These are phyloP conservation scores for Carcinoscorpius rotundicauda DNA, from an alignment of 1,140 invertebrate genomes.

Conservation along the genomic window DNA sequence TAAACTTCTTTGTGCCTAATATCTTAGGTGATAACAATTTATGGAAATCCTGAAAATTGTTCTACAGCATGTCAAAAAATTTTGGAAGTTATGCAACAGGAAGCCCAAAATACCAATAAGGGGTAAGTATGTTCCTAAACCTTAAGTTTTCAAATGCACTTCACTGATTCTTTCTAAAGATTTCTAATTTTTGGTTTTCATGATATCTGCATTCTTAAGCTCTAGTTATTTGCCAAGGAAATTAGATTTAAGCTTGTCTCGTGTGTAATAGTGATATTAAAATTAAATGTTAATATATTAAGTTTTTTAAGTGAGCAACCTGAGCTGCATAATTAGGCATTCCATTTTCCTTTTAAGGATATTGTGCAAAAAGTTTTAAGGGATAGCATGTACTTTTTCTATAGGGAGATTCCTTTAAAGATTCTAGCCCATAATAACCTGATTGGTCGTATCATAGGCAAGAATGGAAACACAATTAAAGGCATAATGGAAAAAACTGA, in stretches of 20 bases:
- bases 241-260: too few species aligned
- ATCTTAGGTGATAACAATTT: constrained; percentile 77
- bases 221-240: too few species aligned
- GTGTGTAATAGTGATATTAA: too few species aligned
- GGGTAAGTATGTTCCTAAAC: constrained; percentile 45
- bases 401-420: constrained; percentile 82
- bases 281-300: too few species aligned
- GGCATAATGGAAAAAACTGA: constrained; percentile 96
- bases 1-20: too few species aligned
- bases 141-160: too few species aligned
- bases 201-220: too few species aligned
- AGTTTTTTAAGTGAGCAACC: too few species aligned
- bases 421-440: constrained; percentile 94
- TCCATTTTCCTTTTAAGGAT: too few species aligned
- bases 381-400: constrained; percentile 23
- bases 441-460: constrained; percentile 94
- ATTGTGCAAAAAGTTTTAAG: background rate
- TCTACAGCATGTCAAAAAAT: constrained; percentile 92
- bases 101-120: constrained; percentile 83
- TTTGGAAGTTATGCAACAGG: constrained; percentile 92
- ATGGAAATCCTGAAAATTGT: constrained; percentile 92
- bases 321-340: too few species aligned
- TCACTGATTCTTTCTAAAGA: too few species aligned
- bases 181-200: too few species aligned
- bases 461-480: constrained; percentile 84